Evolutionary conservation across 1,140 invertebrate genomes (phyloP), one percentile per base, ranked within the genome.

Genomic region (Harpegnathos saltator): DNA sequence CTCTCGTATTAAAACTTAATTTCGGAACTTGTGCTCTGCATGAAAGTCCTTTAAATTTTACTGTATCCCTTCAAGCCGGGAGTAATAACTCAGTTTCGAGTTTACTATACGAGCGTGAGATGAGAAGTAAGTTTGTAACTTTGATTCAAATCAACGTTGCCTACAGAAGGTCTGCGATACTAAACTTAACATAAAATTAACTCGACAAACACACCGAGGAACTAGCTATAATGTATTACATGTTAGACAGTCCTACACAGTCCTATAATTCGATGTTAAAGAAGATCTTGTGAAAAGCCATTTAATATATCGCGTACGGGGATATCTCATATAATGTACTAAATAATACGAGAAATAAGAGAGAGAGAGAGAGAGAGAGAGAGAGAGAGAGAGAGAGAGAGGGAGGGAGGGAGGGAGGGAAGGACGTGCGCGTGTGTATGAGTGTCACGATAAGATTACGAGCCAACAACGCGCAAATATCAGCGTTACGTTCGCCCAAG

Each of bases 11-110:
- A 72, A 29, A 75, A 83, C 44, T 71, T 48, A 73, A 72, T 81
- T 74, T 84, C 52, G 22, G 24, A 63, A 62, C 52, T 54, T 77
- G 2, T 29, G 59, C 50, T 44, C 33, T 56, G 54, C 24, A 65
- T 33, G 65, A 80, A 80, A 80, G 65, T 80, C 75, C 65, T 69
- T 68, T 58, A 71, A 80, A 80, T 80, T 80, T 80, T 58, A 56
- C 33, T 58, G 65, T 78, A 71, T 58, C 26, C 75, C 48, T 77
- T 54, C 52, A 44, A 69, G 75, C 33, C 33, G 54, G 38, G 65
- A 58, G 75, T 80, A 80, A 80, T 80, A 80, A 80, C 66, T 80
- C 75, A 69, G 65, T 80, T 80, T 71, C 52, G 65, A 80, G 54
- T 80, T 52, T 80, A 44, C 65, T 52, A 80, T 58, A 52, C 54